Conservation (phyloP, 1,140 invertebrate species). For the Anoplophora glabripennis region DNA sequence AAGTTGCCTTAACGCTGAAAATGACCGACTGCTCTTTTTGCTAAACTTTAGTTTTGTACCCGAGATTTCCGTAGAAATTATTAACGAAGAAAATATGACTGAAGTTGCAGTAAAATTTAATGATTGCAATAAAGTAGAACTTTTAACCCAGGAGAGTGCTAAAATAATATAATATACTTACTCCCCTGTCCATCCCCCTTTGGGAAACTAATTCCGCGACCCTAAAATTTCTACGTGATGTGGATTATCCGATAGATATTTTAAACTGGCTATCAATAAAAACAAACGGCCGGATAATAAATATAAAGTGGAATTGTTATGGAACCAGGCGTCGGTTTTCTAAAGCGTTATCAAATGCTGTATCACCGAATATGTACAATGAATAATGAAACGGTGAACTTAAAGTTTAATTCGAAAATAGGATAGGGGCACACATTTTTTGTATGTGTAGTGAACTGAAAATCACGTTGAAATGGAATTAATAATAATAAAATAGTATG, state of each 20-base stretch:
- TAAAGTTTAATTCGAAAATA: too few relatives aligned
- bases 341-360: too few relatives aligned
- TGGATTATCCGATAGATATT: constrained; percentile 38
- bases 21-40: too few relatives aligned
- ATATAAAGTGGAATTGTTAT: constrained; percentile 41
- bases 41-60: constrained; percentile 3
- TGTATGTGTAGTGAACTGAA: too few relatives aligned
- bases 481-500: too few relatives aligned
- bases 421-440: too few relatives aligned
- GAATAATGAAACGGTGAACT: too few relatives aligned
- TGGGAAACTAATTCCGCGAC: constrained; percentile 17
- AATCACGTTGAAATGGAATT: too few relatives aligned
- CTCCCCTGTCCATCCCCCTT: constrained; percentile 12
- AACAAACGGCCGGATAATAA: constrained; percentile 33
- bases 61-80: constrained; percentile 9
- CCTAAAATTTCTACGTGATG: constrained; percentile 36
- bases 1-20: too few relatives aligned
- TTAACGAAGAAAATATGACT: constrained; percentile 19
- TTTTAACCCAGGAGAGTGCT: constrained; percentile 20
- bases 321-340: not conserved
- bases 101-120: constrained; percentile 24
- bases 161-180: constrained; percentile 31
- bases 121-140: constrained; percentile 23
- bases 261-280: constrained; percentile 39
- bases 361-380: too few relatives aligned